Evolutionary conservation across 2,113 vertebrate genomes (phyloP), one percentile per base, ranked within the genome.

Genomic region (Lamprotornis superbus): DNA sequence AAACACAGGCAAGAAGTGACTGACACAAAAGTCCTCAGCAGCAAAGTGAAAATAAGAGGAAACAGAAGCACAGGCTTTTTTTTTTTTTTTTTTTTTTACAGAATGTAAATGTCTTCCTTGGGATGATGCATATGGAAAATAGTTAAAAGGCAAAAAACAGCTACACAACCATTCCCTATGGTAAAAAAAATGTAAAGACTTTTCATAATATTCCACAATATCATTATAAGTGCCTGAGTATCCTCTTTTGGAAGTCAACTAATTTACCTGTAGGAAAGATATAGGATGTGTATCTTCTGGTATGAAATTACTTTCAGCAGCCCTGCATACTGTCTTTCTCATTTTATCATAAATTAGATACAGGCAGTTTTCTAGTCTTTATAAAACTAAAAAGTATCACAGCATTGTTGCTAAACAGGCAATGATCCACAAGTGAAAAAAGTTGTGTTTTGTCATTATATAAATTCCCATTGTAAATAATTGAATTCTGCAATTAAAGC

Each of bases 301-400:
- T 70, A 81, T 73, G 83, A 96, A 97, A 95, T 55, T 3, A 92
- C 67, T 94, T 97, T 87, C 86, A 94, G 70, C 95, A 95, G 86
- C 85, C 81, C 77, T 53, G 60, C 81, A 83, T 65, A 77, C 59
- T 40, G 24, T 81, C 70, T 71, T 49, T 70, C 68, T 40, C 42
- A 53, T 56, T 90, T 81, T 39, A 60, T 39, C 25, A 15, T 28
- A 63, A 71, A 44, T 74, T 86, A 63, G 31, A 81, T 46, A 73
- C 18, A 52, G 44, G 23, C 22, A 64, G 5, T 40, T 78, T 67
- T 85, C 71, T 56, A 35, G n/a, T 44, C 75, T 59, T 56, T 49
- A 50, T n/a, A 19, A 60, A 85, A 77, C 14, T 67, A 56, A 50
- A 42, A 52, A 19, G 2, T 25, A 28, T 44, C 28, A 37, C 39